Evolutionary conservation across 2,113 vertebrate species (phyloP).

Genomic region (Anhinga anhinga): DNA sequence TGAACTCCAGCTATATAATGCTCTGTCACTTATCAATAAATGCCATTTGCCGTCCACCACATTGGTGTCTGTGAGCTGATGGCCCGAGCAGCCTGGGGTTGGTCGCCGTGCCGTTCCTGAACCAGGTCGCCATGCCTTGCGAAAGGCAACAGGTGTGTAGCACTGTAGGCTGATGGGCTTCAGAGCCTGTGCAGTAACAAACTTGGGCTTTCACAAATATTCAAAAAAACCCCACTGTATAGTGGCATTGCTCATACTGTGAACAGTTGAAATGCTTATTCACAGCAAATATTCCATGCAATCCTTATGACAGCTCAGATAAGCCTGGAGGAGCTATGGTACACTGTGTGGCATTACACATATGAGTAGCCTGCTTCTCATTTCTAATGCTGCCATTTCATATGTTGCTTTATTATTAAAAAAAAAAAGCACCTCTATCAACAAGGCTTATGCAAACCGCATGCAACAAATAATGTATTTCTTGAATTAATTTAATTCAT

Average conservation of each 20-base stretch:
- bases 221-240: background rate
- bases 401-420: background rate
- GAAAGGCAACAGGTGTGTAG: background rate
- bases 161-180: background rate
- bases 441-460: background rate
- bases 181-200: background rate
- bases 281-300: background rate
- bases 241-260: background rate
- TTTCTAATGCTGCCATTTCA: background rate
- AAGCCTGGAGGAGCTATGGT: background rate
- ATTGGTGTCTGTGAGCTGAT: too few species aligned
- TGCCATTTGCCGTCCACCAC: too few species aligned
- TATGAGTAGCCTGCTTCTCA: background rate
- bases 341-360: background rate
- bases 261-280: background rate
- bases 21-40: too few species aligned
- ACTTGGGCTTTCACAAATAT: background rate
- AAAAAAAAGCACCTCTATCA: background rate
- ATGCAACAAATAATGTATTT: background rate
- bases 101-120: too few species aligned
- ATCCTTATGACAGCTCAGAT: background rate
- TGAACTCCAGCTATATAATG: too few species aligned
- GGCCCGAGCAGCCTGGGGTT: too few species aligned
- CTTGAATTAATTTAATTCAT: background rate
- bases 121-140: too few species aligned